Evolutionary conservation across 2,797 vertebrate species (phyloP).

Genomic region (Chaetophractus vellerosus): DNA sequence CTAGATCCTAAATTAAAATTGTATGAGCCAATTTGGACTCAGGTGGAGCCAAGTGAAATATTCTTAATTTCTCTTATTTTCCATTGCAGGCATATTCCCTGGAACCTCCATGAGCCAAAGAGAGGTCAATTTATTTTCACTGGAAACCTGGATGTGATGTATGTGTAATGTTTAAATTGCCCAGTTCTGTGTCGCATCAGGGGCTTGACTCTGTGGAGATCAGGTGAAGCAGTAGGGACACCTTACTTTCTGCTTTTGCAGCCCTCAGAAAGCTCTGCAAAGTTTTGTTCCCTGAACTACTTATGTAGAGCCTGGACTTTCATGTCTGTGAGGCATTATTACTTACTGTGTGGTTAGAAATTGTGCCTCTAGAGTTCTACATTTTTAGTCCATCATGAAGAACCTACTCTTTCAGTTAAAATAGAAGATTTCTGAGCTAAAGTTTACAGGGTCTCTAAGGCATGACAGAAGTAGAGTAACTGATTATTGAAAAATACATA

Average conservation of each 20-base stretch:
- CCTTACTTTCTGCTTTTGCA: neutral
- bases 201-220: neutral
- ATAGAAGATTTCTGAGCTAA: neutral
- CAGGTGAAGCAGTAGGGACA: neutral
- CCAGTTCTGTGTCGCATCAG: neutral
- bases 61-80: neutral
- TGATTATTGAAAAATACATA: neutral
- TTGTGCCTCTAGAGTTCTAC: neutral
- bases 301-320: neutral
- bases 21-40: neutral
- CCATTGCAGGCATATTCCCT: slow-evolving; percentile 93
- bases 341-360: neutral
- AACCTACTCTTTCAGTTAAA: neutral
- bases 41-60: neutral
- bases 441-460: neutral
- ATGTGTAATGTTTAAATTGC: slow-evolving; percentile 77
- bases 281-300: neutral
- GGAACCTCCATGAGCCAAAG: slow-evolving; percentile 95
- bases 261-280: neutral
- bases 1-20: neutral
- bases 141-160: slow-evolving; percentile 94
- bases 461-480: neutral
- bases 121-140: slow-evolving; percentile 93
- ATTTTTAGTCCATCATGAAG: neutral
- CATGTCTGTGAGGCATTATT: neutral